Evolutionary conservation across 2,888 invertebrate genomes (phyloP), one percentile per base, ranked within the genome.

Genomic region (Eurytoma adleriae): DNA sequence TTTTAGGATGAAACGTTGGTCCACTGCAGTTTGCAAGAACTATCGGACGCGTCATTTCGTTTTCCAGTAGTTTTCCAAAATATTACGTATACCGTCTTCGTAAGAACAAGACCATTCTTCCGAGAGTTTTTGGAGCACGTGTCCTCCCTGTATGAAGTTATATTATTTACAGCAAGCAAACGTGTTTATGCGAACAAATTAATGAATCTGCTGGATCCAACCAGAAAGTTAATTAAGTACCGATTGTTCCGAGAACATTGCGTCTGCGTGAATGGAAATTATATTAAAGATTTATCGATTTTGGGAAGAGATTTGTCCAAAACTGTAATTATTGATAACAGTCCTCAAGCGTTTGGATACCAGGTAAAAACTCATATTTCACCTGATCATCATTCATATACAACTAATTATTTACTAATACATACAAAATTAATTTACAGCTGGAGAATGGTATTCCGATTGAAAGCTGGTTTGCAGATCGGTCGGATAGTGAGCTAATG

Each of bases 381-480:
- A 72, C 67, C 16, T 64, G 3, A 64, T 64, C n/a, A n/a, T 0
- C 40, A 16, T 48, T 48, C 18, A 18, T 0, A 64, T 54, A 54
- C 1, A 16, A 5, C 10, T 61, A 68, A 27, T 59, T 74, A 27
- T 50, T 81, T 56, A 57, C 67, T 50, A 62, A 5, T 18, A 61
- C 18, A 69, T 75, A 61, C 54, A 66, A 74, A 40, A 57, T 78
- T 59, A 12, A 78, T 61, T 80, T 92, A 81, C 93, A 97, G 95
- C 91, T 98, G 80, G 97, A 98, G 91, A 98, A 98, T 91, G 98
- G 98, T 40, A 98, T 98, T 85, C 98, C 98, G 0, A 98, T 99
- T 85, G 98, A 98, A 92, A 97, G 97, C 91, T 98, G 98, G 98
- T 99, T 98, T 91, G 95, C 96, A 84, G 98, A 98, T 92, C 94